A percentile compares a stretch with the other conserved stretches of the same genome.
Conservation (phyloP, 2,797 vertebrate genomes). For the Nannoperca obscura region DNA sequence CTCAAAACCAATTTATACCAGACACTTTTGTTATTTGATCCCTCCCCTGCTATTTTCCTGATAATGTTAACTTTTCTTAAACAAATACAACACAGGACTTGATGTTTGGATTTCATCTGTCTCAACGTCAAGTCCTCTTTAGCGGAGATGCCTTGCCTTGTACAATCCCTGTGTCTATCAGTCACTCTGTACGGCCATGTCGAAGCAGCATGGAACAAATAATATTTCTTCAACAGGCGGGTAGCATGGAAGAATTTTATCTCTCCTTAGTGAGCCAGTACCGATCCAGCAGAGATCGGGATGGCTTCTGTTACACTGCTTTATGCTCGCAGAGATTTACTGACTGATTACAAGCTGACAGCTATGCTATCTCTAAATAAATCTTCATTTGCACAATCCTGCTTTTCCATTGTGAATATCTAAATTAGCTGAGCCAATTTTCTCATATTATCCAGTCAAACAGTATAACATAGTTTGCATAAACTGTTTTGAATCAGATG, state of each 20-base stretch:
- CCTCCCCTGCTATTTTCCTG: not conserved
- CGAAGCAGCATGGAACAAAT: constrained; percentile 42
- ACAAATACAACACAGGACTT: constrained; percentile 13
- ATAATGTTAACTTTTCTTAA: not conserved
- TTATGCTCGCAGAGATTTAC: constrained; percentile 47
- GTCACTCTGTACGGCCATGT: constrained; percentile 29
- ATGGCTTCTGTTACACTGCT: constrained; percentile 33
- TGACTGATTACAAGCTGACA: constrained; percentile 56
- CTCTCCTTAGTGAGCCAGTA: constrained; percentile 34
- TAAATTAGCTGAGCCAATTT: constrained; percentile 51
- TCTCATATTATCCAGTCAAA: constrained; percentile 40
- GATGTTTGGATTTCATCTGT: not conserved
- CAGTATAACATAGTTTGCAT: constrained; percentile 37
- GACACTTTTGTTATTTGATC: not conserved
- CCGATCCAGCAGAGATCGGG: constrained; percentile 47
- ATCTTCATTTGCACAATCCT: constrained; percentile 58
- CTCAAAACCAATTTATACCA: constrained; percentile 10
- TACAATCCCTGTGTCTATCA: constrained; percentile 32
- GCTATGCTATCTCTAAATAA: constrained; percentile 52
- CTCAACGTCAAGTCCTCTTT: constrained; percentile 9
- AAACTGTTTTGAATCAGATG: constrained; percentile 49
- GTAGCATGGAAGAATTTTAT: constrained; percentile 43
- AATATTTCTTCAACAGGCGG: constrained; percentile 19
- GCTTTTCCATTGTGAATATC: constrained; percentile 30
- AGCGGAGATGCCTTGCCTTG: constrained; percentile 31